phyloP scores from a whole-genome alignment of 2,797 vertebrate species.

The Limosa lapponica region DNA sequence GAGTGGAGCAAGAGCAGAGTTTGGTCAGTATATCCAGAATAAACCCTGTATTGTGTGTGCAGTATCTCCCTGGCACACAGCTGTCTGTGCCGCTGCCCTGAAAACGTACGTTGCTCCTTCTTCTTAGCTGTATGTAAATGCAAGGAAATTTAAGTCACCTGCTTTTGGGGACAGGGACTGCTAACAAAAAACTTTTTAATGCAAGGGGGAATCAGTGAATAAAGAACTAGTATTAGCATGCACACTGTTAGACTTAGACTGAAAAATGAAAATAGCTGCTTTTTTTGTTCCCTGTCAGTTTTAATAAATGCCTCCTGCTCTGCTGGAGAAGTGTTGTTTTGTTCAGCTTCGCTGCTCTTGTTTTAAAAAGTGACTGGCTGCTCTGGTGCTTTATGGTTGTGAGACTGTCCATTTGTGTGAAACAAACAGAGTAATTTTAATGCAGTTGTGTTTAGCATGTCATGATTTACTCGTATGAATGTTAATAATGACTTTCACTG shows the following conservation, averaged over 20 bases:
- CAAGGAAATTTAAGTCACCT: background rate
- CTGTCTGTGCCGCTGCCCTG: background rate
- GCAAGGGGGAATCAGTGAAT: background rate
- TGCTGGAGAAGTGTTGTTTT: background rate
- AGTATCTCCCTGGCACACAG: background rate
- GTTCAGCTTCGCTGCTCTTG: background rate
- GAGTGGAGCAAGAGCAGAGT: background rate
- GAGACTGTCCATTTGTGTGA: background rate
- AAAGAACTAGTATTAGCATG: background rate
- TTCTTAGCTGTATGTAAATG: background rate
- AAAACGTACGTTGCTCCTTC: background rate
- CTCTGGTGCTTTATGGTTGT: background rate
- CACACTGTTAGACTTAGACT: background rate
- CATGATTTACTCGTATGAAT: background rate
- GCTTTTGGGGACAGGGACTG: background rate
- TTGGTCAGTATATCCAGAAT: background rate
- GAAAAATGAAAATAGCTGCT: background rate
- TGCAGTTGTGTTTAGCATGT: background rate
- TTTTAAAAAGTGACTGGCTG: background rate
- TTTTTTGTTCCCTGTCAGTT: background rate
- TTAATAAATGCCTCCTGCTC: background rate
- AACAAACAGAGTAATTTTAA: background rate
- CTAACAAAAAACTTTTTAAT: background rate
- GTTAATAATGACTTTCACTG: background rate
- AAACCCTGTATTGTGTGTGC: background rate